Conservation (phyloP, 2,113 vertebrate species). For the Pyxicephalus adspersus region DNA sequence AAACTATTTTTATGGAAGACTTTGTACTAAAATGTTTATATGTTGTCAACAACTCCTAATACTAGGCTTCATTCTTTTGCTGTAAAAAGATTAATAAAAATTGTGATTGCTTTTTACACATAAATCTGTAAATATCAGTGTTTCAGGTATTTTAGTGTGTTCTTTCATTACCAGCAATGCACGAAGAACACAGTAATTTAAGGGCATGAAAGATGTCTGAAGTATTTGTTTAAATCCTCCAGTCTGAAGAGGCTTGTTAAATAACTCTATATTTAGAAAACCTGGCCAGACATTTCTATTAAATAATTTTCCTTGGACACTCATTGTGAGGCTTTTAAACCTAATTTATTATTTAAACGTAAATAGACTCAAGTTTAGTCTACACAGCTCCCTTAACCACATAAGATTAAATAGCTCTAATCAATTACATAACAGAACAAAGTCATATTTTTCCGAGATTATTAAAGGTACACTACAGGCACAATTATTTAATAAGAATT, state of each 20-base stretch:
- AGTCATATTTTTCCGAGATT: not conserved
- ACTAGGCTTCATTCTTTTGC: too few species aligned
- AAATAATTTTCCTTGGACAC: slow-evolving; percentile 44
- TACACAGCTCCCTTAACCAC: slow-evolving; percentile 30
- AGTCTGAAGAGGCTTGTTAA: slow-evolving; percentile 23
- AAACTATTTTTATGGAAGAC: too few species aligned
- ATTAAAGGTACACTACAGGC: not conserved
- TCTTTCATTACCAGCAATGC: not conserved
- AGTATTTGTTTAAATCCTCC: slow-evolving; percentile 31
- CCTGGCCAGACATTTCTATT: slow-evolving; percentile 31
- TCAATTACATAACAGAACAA: not conserved
- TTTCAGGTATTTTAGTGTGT: not conserved
- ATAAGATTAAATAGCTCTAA: slow-evolving; percentile 35
- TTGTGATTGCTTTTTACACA: too few species aligned
- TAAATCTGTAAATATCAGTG: not conserved
- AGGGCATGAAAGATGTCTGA: not conserved
- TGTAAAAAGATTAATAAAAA: too few species aligned
- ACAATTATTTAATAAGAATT: too few species aligned
- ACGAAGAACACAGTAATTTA: slow-evolving; percentile 17
- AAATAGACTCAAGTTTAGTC: slow-evolving; percentile 48
- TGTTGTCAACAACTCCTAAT: too few species aligned
- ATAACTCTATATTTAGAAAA: slow-evolving; percentile 36
- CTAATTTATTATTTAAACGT: slow-evolving; percentile 41
- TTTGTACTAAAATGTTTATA: too few species aligned
- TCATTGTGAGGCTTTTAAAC: not conserved